Evolutionary conservation across 2,888 invertebrate genomes (phyloP), one percentile per base, ranked within the genome.

Genomic region (Anodontia alba): DNA sequence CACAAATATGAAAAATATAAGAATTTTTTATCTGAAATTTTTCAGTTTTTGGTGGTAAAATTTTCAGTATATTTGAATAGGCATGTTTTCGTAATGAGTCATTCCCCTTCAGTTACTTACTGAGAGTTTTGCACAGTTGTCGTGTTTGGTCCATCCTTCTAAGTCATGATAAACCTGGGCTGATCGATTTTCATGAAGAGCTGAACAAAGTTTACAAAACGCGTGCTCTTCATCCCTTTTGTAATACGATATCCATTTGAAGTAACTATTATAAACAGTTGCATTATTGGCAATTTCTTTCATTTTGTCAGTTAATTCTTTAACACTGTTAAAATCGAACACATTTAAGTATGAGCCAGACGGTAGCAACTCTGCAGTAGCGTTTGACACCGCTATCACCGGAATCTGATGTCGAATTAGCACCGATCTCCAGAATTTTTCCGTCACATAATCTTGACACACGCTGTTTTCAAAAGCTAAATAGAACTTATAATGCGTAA

Each of bases 351-450:
- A 86, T 3, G 83, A 83, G 83, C 80, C 67, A 70, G 79, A 73
- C 5, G 80, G 80, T 10, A 87, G 76, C 0, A 78, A 67, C 23
- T 77, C 80, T 26, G 68, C 70, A 23, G 85, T 83, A 10, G 78
- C 78, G 20, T 78, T 78, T 38, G 87, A 86, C 31, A 89, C 88
- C 5, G 86, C 83, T n/a, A 91, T 90, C 2, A 91, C 84, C 0
- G 90, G 90, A 38, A 91, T 85, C 38, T 89, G 62, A 33, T 33
- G 87, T 2, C 83, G 67, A 23, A 86, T 69, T 12, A 67, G 31
- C 31, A 90, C 62, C 3, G 90, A 83, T n/a, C 83, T 78, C 90
- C 90, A 90, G 73, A 86, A 90, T 75, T 91, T 91, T 66, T 91
- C 90, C 0, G 88, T 86, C 26, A 91, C 81, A 72, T 91, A 91